Percentiles rank a stretch among this genome's conserved stretches.
Evolutionary conservation across 2,888 invertebrate genomes (phyloP).

Genomic region (Eristalinus sepulchralis): DNA sequence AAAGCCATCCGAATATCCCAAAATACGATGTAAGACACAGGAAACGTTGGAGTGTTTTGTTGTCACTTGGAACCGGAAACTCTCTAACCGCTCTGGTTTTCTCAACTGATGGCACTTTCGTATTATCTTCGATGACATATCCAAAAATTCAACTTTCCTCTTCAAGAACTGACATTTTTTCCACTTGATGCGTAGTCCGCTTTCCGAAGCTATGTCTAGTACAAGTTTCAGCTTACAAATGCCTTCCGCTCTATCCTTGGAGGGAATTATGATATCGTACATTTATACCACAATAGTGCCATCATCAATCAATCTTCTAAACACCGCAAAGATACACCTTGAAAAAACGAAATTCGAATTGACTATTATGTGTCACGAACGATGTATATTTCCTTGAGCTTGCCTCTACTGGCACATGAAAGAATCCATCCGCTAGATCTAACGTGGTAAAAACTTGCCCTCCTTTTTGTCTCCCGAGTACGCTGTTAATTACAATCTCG

Average conservation of each 20-base stretch:
- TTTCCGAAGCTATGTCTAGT: not conserved
- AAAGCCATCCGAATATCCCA: constrained; percentile 59
- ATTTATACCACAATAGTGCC: constrained; percentile 19
- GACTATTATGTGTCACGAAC: constrained; percentile 70
- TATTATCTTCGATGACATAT: constrained; percentile 10
- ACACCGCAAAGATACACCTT: constrained; percentile 9
- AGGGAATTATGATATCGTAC: constrained; percentile 8
- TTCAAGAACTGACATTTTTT: constrained; percentile 34
- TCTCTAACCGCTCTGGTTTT: constrained; percentile 38
- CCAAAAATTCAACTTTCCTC: constrained; percentile 9
- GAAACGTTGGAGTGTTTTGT: constrained; percentile 46
- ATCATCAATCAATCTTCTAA: constrained; percentile 19
- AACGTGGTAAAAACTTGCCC: constrained; percentile 43
- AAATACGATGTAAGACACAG: constrained; percentile 67
- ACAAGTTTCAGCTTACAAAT: not conserved
- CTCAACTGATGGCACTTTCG: constrained; percentile 38
- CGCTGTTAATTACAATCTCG: not conserved
- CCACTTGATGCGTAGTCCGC: constrained; percentile 26
- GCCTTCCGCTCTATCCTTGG: constrained; percentile 7
- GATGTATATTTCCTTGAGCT: constrained; percentile 72
- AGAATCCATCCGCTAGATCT: constrained; percentile 71
- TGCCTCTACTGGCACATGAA: constrained; percentile 71
- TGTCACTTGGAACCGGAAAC: constrained; percentile 29
- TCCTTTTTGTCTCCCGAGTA: constrained; percentile 43
- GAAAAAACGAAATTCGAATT: constrained; percentile 61